Conservation (phyloP, 1,140 invertebrate species). For the Amphibalanus amphitrite region DNA sequence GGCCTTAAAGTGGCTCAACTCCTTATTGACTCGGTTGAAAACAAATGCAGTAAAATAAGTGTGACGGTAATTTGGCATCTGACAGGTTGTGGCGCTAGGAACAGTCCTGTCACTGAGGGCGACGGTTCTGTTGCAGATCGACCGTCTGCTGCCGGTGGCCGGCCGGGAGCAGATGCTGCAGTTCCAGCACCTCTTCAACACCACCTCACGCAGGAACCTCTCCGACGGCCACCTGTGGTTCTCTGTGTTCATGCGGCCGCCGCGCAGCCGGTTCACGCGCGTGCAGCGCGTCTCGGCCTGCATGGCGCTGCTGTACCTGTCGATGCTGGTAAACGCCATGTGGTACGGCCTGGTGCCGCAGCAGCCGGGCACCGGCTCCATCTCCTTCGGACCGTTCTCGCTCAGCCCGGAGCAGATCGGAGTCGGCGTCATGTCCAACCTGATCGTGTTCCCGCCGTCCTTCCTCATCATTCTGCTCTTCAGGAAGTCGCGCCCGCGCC, state of each 20-base stretch:
- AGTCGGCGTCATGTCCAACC: conserved; percentile 26
- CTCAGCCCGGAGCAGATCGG: conserved; percentile 20
- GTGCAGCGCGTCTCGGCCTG: conserved; percentile 35
- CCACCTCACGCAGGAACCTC: conserved; percentile 29
- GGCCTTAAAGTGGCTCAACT: too few species aligned
- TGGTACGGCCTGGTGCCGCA: conserved; percentile 28
- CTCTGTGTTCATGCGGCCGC: conserved; percentile 34
- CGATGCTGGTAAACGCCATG: conserved; percentile 39
- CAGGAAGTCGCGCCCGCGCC: conserved; percentile 19
- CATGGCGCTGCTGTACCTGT: conserved; percentile 33
- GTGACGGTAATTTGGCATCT: too few species aligned
- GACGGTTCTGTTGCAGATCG: conserved; percentile 25
- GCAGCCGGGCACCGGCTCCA: conserved; percentile 5
- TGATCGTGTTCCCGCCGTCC: conserved; percentile 34
- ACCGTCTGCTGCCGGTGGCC: conserved; percentile 35
- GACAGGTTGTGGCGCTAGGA: too few species aligned
- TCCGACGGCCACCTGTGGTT: conserved; percentile 40
- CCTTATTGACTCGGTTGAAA: too few species aligned
- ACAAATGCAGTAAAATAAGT: too few species aligned
- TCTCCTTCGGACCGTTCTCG: conserved; percentile 13
- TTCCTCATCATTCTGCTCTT: conserved; percentile 31
- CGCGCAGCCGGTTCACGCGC: conserved; percentile 33
- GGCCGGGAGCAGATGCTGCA: conserved; percentile 29
- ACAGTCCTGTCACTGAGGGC: not conserved
- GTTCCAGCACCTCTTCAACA: conserved; percentile 31